Evolutionary conservation across 2,797 vertebrate genomes (phyloP).

Genomic region (Microchirus variegatus): DNA sequence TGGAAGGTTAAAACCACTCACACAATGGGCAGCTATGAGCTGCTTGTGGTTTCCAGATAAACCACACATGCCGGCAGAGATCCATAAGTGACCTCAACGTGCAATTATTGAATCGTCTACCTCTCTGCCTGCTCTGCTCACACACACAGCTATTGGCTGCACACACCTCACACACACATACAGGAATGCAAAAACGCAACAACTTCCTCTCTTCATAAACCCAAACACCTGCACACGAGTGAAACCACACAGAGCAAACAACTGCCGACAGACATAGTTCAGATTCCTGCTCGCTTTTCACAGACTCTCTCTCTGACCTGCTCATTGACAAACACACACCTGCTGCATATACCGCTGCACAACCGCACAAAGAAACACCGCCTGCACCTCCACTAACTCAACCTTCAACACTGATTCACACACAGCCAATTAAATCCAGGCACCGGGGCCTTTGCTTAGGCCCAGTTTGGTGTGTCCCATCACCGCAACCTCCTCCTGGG

Average conservation of each 20-base stretch:
- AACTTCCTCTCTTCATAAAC: slow-evolving; percentile 1
- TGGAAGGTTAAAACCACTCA: slow-evolving; percentile 82
- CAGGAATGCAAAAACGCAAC: slow-evolving; percentile 16
- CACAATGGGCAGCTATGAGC: slow-evolving; percentile 76
- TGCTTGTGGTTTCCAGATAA: slow-evolving; percentile 71
- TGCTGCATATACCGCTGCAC: slow-evolving; percentile 3
- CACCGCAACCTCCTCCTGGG: slow-evolving; percentile 59
- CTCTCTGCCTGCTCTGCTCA: not conserved
- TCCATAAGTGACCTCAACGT: slow-evolving; percentile 75
- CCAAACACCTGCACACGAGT: not conserved
- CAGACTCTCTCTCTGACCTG: not conserved
- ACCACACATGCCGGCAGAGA: slow-evolving; percentile 62
- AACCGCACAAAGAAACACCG: slow-evolving; percentile 5
- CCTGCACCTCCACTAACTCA: not conserved
- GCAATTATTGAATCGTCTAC: slow-evolving; percentile 74
- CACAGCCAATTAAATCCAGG: slow-evolving; percentile 62
- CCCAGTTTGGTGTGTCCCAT: slow-evolving; percentile 47
- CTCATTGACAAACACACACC: not conserved
- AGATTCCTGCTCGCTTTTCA: not conserved
- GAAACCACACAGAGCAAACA: not conserved
- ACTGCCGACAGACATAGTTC: not conserved
- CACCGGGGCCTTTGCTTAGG: slow-evolving; percentile 41
- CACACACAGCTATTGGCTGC: slow-evolving; percentile 3
- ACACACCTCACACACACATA: slow-evolving; percentile 17
- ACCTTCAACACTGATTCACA: not conserved